Conservation (phyloP, 2,797 vertebrate species). For the Cirrhinus mrigala region DNA sequence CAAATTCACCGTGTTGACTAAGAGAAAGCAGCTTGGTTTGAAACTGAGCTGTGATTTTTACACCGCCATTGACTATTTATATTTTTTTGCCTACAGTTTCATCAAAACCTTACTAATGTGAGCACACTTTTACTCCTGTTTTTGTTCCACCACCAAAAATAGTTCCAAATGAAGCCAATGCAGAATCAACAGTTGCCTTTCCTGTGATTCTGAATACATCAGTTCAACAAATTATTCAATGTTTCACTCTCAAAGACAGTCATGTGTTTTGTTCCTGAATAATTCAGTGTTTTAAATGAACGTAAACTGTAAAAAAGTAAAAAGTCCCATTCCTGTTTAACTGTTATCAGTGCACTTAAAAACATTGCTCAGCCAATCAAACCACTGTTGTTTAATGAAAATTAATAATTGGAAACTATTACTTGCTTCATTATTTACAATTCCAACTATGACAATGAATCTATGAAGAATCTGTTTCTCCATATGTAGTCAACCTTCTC, state of each 20-base stretch:
- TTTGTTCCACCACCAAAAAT: background rate
- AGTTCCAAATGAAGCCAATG: background rate
- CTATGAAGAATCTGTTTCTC: conserved; percentile 37
- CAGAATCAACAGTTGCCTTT: background rate
- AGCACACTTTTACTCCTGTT: too few species aligned
- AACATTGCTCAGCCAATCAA: too few species aligned
- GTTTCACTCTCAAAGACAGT: too few species aligned
- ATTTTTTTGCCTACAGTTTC: too few species aligned
- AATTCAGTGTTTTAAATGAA: too few species aligned
- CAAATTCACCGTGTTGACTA: background rate
- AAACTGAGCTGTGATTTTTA: background rate
- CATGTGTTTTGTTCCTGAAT: too few species aligned
- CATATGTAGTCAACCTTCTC: conserved; percentile 37
- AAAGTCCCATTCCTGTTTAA: too few species aligned
- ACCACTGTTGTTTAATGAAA: background rate
- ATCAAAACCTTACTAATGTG: too few species aligned
- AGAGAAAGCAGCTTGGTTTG: background rate
- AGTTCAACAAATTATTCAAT: too few species aligned
- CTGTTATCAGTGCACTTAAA: too few species aligned
- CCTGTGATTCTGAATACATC: background rate
- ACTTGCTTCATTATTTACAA: background rate
- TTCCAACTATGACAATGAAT: background rate
- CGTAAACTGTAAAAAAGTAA: background rate
- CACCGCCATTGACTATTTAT: too few species aligned
- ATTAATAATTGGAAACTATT: background rate